Percentiles rank a stretch among this genome's conserved stretches.
Conservation (phyloP, 1,140 invertebrate species). For the Babylonia areolata region DNA sequence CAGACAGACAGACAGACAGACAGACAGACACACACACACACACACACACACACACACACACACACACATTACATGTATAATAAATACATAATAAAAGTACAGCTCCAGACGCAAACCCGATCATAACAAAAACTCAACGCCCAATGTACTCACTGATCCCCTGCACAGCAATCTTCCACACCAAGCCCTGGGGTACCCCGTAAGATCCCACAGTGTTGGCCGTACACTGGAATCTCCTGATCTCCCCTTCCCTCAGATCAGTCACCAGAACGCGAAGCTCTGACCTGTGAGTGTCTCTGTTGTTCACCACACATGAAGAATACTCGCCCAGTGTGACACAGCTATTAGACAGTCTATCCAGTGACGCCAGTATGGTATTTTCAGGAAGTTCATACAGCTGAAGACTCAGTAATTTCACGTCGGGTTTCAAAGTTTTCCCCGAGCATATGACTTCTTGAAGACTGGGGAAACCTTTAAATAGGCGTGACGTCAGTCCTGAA, state of each 20-base stretch:
- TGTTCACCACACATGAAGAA: constrained; percentile 24
- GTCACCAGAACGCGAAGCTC: constrained; percentile 3
- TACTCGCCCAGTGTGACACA: constrained; percentile 25
- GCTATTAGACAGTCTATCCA: neutral
- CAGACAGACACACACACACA: too few species aligned
- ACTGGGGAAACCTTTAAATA: constrained; percentile 18
- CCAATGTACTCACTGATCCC: neutral
- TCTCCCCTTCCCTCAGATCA: constrained; percentile 26
- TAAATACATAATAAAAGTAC: too few species aligned
- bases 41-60: too few species aligned
- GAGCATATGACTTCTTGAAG: constrained; percentile 15
- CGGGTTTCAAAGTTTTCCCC: neutral
- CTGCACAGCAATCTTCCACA: neutral
- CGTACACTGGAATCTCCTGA: constrained; percentile 2
- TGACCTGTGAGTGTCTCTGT: neutral
- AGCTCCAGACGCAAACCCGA: too few species aligned
- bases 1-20: too few species aligned
- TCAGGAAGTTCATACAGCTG: neutral
- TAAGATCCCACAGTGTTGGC: constrained; percentile 1
- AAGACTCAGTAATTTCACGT: neutral
- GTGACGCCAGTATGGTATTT: neutral
- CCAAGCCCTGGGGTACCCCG: neutral
- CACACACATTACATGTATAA: too few species aligned
- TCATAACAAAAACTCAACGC: too few species aligned
- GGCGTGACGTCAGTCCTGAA: neutral